Base-by-base conservation (phyloP, 2,113 vertebrate genomes). In the Laticauda laticaudata region DNA sequence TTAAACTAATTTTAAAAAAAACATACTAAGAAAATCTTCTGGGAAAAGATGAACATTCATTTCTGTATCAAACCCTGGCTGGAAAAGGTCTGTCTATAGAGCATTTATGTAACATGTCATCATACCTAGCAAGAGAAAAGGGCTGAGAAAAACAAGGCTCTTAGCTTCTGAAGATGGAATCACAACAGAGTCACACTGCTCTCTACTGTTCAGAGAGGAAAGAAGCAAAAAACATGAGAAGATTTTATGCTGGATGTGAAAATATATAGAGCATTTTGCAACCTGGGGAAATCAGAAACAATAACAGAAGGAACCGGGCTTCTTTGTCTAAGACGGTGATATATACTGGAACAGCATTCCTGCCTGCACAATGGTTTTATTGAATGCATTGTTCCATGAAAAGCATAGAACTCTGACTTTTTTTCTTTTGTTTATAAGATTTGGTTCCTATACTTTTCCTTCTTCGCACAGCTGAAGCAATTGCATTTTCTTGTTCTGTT, bases 101-200 rank as follows among this genome's bases (percentile, higher is more conserved):
- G 91, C 48, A 43, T 92, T 92, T 92, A 92, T 54, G 61, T 92
- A 92, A 92, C 59, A 45, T 88, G 51, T 75, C 91, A 92, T 43
- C 54, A 21, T n/a, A 75, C 43, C 4, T 45, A 75, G 29, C 18
- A 21, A 81, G 18, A 87, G 23, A 55, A 39, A 24, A 45, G 24
- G 26, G 55, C 54, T 48, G 34, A 91, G 51, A 69, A 88, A 88
- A 92, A 92, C 86, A 64, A 88, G 23, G 54, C 54, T n/a, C 10
- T 11, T 18, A 8, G 81, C 20, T 1, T 26, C 34, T 69, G 59
- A 4, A 29, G 48, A 8, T 1, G 26, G 23, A 92, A 24, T 21
- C 12, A 55, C 15, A 26, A 18, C 43, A 10, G 87, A 34, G 7
- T 75, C 91, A 88, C 23, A 20, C 59, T 88, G 86, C 91, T 34